Base-by-base conservation (phyloP, 2,888 invertebrate species). In the Ommatoiulus sabulosus region DNA sequence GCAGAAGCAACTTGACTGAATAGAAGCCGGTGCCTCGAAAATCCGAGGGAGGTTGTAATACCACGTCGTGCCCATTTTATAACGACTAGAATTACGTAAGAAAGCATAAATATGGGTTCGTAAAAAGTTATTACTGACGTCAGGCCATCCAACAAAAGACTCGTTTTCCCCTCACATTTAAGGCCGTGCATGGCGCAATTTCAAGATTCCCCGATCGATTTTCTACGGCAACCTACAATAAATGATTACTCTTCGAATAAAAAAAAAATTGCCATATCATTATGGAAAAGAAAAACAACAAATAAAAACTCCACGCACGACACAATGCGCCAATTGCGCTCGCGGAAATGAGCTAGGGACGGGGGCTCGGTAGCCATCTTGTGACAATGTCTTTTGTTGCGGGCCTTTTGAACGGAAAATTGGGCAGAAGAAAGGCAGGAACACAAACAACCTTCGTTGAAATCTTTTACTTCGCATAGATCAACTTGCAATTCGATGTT, bases 261-360 rank as follows among this genome's bases (percentile, higher is more conserved):
- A 72, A 72, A 72, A 72, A 72, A 72, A 72, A 63, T 72, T 72
- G 72, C 72, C 72, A 72, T 72, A 72, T 72, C 72, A 72, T 72
- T 72, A 72, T 72, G 72, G 72, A 72, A 72, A 72, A 72, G 72
- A 72, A 72, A 72, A 72, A 72, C 72, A 72, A 72, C 24, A 24
- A 72, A 72, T 72, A 72, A 72, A 72, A 72, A 72, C 5, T 5
- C 63, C 63, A 17, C 63, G 17, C 63, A 63, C 17, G 72, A 72
- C 72, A 72, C 72, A 72, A 72, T 72, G 10, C 72, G 10, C 24
- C 72, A 72, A 72, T 72, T 72, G 72, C 24, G 72, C 24, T 72
- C 24, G 7, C 72, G 72, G 72, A 72, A 72, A 72, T 72, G 72
- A 24, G n/a, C n/a, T n/a, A n/a, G 72, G 72, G 72, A 72, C 72